These are phyloP conservation scores for Lepas anatifera DNA, from an alignment of 2,888 invertebrate species.

Conservation along the genomic window DNA sequence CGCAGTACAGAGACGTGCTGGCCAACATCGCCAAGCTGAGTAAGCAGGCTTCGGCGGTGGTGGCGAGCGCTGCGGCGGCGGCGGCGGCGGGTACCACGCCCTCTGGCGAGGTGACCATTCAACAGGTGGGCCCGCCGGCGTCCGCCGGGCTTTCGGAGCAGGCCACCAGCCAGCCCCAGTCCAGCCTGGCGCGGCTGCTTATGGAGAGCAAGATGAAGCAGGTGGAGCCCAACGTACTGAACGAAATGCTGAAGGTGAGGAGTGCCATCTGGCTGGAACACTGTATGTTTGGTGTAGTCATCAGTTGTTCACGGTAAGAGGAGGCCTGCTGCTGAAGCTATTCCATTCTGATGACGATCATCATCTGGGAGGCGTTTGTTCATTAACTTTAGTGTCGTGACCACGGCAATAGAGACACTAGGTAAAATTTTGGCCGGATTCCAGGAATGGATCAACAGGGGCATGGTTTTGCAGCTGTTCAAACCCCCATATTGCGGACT, in stretches of 20 bases:
- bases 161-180: background rate
- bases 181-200: slow-evolving; percentile 10
- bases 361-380: too few species aligned
- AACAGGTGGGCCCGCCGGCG: background rate
- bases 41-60: background rate
- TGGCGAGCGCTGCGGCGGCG: background rate
- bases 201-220: slow-evolving; percentile 6
- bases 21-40: slow-evolving; percentile 9
- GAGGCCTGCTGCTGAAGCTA: too few species aligned
- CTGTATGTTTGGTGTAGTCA: too few species aligned
- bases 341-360: too few species aligned
- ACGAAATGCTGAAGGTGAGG: slow-evolving; percentile 1
- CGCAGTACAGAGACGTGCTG: slow-evolving; percentile 5
- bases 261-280: background rate
- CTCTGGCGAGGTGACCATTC: slow-evolving; percentile 9
- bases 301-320: too few species aligned
- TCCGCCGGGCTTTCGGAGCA: too few species aligned
- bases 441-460: too few species aligned
- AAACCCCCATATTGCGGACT: too few species aligned
- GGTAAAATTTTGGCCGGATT: too few species aligned
- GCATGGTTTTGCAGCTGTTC: too few species aligned
- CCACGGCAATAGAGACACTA: too few species aligned
- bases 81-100: background rate
- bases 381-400: too few species aligned
- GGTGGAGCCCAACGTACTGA: background rate